phyloP scores from a whole-genome alignment of 2,113 vertebrate species.

The Alces alces region DNA sequence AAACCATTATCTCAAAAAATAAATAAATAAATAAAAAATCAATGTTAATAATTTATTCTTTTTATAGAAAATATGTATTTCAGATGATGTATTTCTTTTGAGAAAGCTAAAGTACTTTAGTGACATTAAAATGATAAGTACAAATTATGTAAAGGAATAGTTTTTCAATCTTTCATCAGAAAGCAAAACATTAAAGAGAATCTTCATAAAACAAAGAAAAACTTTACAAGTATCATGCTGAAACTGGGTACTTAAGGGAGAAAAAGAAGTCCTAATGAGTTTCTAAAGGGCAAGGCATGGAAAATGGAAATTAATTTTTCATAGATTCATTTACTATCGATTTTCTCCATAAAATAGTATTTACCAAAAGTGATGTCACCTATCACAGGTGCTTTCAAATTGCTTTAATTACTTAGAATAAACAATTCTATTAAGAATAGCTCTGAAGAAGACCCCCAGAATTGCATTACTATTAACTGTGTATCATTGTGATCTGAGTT shows the following conservation, averaged over 20 bases:
- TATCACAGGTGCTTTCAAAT: not conserved
- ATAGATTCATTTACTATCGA: not conserved
- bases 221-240: not conserved
- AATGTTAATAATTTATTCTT: constrained; percentile 49
- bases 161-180: not conserved
- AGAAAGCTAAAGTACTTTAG: constrained; percentile 29
- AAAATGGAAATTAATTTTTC: not conserved
- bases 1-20: constrained; percentile 58
- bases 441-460: not conserved
- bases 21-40: constrained; percentile 32
- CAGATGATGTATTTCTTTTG: constrained; percentile 3
- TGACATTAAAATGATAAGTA: constrained; percentile 18
- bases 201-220: not conserved
- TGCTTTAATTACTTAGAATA: not conserved
- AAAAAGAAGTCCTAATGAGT: not conserved
- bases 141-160: not conserved
- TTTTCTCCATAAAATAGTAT: not conserved
- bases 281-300: not conserved
- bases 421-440: not conserved
- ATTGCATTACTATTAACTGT: not conserved
- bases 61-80: constrained; percentile 46
- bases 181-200: not conserved
- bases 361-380: not conserved
- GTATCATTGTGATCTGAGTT: not conserved
- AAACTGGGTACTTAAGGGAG: not conserved